Conservation (phyloP, 1,140 invertebrate genomes). For the Orchestia grillus region DNA sequence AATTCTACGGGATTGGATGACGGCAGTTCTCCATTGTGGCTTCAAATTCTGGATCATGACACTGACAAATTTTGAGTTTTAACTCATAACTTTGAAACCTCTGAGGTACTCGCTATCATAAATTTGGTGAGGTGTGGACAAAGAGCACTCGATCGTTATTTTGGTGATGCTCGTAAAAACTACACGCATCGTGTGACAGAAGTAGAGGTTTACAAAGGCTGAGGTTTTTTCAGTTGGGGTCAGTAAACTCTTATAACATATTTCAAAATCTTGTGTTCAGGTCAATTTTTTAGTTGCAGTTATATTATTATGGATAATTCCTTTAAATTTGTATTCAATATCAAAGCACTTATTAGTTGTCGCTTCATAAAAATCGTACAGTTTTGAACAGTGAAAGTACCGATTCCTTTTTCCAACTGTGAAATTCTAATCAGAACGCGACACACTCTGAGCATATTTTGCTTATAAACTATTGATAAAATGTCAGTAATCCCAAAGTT, state of each 20-base stretch:
- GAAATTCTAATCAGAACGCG: background rate
- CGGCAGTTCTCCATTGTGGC: background rate
- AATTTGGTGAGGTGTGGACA: background rate
- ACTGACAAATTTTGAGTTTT: background rate
- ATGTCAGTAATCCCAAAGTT: background rate
- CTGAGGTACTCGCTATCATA: background rate
- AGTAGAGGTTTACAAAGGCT: no score
- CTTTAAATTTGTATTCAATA: background rate
- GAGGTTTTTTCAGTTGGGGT: no score
- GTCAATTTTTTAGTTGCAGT: no score
- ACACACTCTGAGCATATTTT: background rate
- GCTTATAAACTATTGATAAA: background rate
- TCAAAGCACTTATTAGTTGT: background rate
- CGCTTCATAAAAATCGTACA: background rate
- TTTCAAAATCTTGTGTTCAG: no score
- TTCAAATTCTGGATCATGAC: background rate
- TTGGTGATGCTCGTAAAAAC: no score
- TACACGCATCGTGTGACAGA: no score
- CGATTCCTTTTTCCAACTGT: background rate
- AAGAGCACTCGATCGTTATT: background rate
- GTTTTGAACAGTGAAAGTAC: background rate
- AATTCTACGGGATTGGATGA: background rate
- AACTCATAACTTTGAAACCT: background rate
- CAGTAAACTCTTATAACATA: no score
- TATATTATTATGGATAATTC: background rate